These are phyloP conservation scores for Acrossocheilus wenchowensis DNA, from an alignment of 2,797 vertebrate species.

Conservation along the genomic window DNA sequence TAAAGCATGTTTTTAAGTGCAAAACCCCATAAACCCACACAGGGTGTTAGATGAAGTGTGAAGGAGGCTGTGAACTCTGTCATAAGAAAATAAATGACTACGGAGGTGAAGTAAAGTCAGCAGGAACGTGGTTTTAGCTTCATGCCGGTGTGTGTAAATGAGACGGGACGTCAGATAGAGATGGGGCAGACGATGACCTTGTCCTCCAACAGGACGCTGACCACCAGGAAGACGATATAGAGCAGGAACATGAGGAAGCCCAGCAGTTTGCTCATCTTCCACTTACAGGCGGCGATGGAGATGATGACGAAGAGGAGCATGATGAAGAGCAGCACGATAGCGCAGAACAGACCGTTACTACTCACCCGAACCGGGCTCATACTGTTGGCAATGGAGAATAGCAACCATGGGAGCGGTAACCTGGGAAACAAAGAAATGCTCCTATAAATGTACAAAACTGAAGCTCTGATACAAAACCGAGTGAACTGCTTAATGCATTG, in stretches of 20 bases:
- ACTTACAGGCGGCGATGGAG: slow-evolving; percentile 88
- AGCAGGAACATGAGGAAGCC: slow-evolving; percentile 93
- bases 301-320: slow-evolving; percentile 95
- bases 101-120: slow-evolving; percentile 38
- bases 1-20: neutral
- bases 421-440: slow-evolving; percentile 69
- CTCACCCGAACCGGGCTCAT: slow-evolving; percentile 85
- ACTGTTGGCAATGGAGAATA: slow-evolving; percentile 80
- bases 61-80: neutral
- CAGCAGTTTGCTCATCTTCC: slow-evolving; percentile 92
- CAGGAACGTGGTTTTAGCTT: slow-evolving; percentile 27
- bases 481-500: neutral
- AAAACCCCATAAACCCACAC: neutral
- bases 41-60: neutral
- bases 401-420: slow-evolving; percentile 90
- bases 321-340: slow-evolving; percentile 93
- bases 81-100: slow-evolving; percentile 5
- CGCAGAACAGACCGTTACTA: slow-evolving; percentile 93
- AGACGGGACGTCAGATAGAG: slow-evolving; percentile 76
- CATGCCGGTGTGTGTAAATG: neutral
- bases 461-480: neutral
- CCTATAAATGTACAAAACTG: neutral
- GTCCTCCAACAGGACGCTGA: slow-evolving; percentile 92
- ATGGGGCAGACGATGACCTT: slow-evolving; percentile 88
- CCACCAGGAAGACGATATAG: slow-evolving; percentile 90